Conservation (phyloP, 2,113 vertebrate genomes). For the Sinocyclocheilus maitianheensis region DNA sequence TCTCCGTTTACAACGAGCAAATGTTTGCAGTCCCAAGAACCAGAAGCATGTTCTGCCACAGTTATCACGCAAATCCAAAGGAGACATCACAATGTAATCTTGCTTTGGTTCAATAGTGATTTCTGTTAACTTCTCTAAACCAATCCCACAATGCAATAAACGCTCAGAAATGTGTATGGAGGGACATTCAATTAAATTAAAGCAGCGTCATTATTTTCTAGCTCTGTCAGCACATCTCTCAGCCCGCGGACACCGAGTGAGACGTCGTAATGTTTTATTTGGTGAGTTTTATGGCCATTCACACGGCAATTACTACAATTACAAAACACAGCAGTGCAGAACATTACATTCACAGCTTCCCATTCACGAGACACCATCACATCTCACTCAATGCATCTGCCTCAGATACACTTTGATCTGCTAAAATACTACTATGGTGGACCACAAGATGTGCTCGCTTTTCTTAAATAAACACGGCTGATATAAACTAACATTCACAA, state of each 20-base stretch:
- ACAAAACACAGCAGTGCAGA: conserved; percentile 7
- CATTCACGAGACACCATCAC: too few species aligned
- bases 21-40: not conserved
- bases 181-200: not conserved
- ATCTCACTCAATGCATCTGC: not conserved
- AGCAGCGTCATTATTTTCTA: not conserved
- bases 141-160: not conserved
- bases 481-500: too few species aligned
- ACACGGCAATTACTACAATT: not conserved
- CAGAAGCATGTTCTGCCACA: not conserved
- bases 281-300: not conserved
- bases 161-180: not conserved
- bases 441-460: too few species aligned
- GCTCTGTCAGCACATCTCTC: conserved; percentile 6
- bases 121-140: not conserved
- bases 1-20: not conserved
- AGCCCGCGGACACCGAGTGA: not conserved
- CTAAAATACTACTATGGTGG: too few species aligned
- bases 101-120: not conserved
- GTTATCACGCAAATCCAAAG: not conserved
- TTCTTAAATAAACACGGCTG: too few species aligned
- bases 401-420: not conserved
- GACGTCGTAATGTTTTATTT: not conserved
- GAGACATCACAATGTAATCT: not conserved
- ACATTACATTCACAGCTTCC: not conserved